A percentile compares a stretch with the other conserved stretches of the same genome.
Evolutionary conservation across 2,797 vertebrate species (phyloP).

Genomic region (Danio jaintianensis): DNA sequence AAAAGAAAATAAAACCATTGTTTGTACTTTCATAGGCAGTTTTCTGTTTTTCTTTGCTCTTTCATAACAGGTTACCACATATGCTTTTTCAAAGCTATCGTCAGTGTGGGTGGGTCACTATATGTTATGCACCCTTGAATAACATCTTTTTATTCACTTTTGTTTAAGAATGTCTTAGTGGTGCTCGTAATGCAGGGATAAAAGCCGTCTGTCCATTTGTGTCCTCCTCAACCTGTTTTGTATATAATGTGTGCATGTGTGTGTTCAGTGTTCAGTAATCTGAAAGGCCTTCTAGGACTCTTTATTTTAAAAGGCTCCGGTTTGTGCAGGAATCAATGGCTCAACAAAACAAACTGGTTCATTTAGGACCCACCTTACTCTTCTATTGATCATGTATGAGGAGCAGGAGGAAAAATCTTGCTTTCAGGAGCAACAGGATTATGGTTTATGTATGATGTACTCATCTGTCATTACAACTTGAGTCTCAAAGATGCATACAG

Average conservation of each 20-base stretch:
- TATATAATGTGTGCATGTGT: slow-evolving; percentile 10
- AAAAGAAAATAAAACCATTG: neutral
- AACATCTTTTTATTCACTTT: neutral
- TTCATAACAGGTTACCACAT: slow-evolving; percentile 49
- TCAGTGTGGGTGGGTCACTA: slow-evolving; percentile 16
- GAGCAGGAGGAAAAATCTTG: slow-evolving; percentile 22
- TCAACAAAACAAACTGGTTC: slow-evolving; percentile 76
- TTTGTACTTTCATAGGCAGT: neutral
- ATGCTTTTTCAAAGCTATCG: neutral
- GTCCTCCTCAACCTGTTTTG: slow-evolving; percentile 3
- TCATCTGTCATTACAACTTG: slow-evolving; percentile 9
- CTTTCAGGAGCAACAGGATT: slow-evolving; percentile 20
- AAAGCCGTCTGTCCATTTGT: slow-evolving; percentile 16
- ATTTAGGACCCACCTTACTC: slow-evolving; percentile 75
- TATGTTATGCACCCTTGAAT: slow-evolving; percentile 8
- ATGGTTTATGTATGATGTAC: slow-evolving; percentile 60
- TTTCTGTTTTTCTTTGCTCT: slow-evolving; percentile 8
- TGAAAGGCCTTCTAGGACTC: slow-evolving; percentile 59
- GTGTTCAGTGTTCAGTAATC: slow-evolving; percentile 11
- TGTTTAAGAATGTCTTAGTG: slow-evolving; percentile 4
- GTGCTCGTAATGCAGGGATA: neutral
- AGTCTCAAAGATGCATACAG: neutral
- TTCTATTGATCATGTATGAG: slow-evolving; percentile 69
- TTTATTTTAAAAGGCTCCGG: slow-evolving; percentile 68
- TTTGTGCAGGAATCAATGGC: slow-evolving; percentile 71